Evolutionary conservation across 2,797 vertebrate genomes (phyloP), one percentile per base, ranked within the genome.

Genomic region (Leptoclinus maculatus): DNA sequence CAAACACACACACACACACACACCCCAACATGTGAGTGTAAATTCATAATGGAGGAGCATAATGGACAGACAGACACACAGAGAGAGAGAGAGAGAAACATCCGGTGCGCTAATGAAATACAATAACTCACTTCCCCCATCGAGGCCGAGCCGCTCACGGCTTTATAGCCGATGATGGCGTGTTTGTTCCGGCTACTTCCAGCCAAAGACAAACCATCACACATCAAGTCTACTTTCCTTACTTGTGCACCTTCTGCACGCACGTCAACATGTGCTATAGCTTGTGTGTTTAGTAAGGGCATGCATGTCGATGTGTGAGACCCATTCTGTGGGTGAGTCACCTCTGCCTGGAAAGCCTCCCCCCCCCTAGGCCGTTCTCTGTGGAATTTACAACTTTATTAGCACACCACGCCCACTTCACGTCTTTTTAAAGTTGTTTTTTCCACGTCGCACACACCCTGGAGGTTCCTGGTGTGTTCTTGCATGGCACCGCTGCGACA

Each of bases 101-200:
- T 89, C 91, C 83, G 80, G 83, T 74, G 59, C 68, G 51, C 88
- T 88, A 87, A 90, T 89, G 88, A 90, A 91, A 91, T 87, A 64
- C 92, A 86, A 91, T 89, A 87, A 91, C 82, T 87, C 75, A 78
- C 88, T 69, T 72, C 84, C 86, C 76, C 64, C 66, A n/a, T 0
- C 2, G 13, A 36, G 38, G 65, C 62, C 2, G 25, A 79, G 71
- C 69, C 74, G 74, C 60, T 70, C 49, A 19, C 54, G 66, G 56
- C 74, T 75, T 82, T 83, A 77, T 64, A 43, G 77, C 74, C 43
- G 25, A 17, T 68, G 71, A 70, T 63, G 79, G 67, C 36, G n/a
- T 58, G 66, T 74, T 71, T 63, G 63, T 53, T 74, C 39, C 38
- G 9, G 34, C 9, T 36, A 36, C 9, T 36, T 66, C 43, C 29